Base-by-base conservation (phyloP, 2,113 vertebrate species). In the Acrocephalus kingi region DNA sequence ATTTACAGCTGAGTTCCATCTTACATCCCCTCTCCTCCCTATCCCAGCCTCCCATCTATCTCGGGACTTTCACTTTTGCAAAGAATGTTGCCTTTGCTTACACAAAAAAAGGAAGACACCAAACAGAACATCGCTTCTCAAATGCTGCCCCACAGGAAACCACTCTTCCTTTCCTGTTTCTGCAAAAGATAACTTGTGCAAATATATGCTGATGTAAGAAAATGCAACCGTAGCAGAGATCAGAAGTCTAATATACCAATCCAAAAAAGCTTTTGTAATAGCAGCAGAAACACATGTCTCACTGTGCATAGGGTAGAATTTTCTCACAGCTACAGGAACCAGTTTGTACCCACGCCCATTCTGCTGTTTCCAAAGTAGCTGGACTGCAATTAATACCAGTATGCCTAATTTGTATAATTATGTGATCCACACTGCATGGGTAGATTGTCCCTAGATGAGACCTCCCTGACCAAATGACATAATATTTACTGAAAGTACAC, bases 291-390 rank as follows among this genome's bases (percentile, higher is more conserved):
- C 18, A 62, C 0, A 0, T 16, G 20, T 13, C 49, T 43, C 27
- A 9, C 27, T 48, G 27, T 28, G 23, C 1, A 0, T 3, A 39
- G 28, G 23, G 15, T 0, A 46, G 31, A 48, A 59, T 49, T 75
- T 68, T 74, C 55, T 58, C 83, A 48, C 2, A 2, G 77, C 72
- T 83, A 54, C 43, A 68, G 54, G 18, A 91, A 75, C 18, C 25
- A 49, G 21, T 45, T 41, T 19, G 27, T 25, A 66, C 4, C 3
- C 20, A 1, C 11, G 15, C 21, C 35, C 45, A 49, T 69, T 54
- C 67, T n/a, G 13, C 43, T 75, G 46, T 28, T 61, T 64, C 52
- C 28, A 25, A 55, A 55, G n/a, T 18, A 51, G 56, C 5, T 55
- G 20, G 24, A 58, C 8, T 58, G 39, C 31, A 84, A 45, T 51